Percentiles rank a stretch among this genome's conserved stretches.
Conservation (phyloP, 2,888 invertebrate genomes). For the Philereme vetulata region DNA sequence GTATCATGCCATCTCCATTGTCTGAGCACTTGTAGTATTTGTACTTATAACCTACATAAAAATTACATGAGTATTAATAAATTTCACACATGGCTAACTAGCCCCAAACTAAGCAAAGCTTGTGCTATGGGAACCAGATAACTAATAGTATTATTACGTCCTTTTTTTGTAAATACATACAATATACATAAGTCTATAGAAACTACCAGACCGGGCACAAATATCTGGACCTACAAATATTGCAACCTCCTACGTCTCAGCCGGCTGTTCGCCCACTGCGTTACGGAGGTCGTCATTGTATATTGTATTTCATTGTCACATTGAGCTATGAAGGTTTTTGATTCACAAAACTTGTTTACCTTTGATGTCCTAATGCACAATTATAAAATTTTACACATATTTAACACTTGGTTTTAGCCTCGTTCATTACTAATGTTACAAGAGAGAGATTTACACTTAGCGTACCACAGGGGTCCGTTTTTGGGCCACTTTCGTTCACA, state of each 20-base stretch:
- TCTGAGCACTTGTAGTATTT: not conserved
- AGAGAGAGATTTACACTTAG: not conserved
- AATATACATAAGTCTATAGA: no score
- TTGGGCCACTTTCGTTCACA: slow-evolving; percentile 9
- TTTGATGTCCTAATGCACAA: not conserved
- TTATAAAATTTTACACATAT: not conserved
- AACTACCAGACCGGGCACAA: no score
- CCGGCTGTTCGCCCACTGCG: no score
- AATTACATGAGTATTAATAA: not conserved
- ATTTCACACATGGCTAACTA: no score
- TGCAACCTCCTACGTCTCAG: no score
- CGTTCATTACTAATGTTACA: no score
- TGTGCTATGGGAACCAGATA: no score
- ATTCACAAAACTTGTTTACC: not conserved
- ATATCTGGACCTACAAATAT: no score
- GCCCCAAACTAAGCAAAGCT: no score
- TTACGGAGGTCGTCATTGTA: no score
- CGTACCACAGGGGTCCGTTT: slow-evolving; percentile 16
- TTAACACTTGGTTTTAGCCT: not conserved
- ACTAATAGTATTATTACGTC: no score
- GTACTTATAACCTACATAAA: slow-evolving; percentile 4
- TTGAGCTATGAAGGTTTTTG: not conserved
- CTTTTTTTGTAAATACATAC: no score
- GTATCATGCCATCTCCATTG: slow-evolving; percentile 11
- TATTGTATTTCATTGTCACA: not conserved